These are phyloP conservation scores for Lasioglossum villosulum DNA, from an alignment of 2,888 invertebrate species.

Conservation along the genomic window DNA sequence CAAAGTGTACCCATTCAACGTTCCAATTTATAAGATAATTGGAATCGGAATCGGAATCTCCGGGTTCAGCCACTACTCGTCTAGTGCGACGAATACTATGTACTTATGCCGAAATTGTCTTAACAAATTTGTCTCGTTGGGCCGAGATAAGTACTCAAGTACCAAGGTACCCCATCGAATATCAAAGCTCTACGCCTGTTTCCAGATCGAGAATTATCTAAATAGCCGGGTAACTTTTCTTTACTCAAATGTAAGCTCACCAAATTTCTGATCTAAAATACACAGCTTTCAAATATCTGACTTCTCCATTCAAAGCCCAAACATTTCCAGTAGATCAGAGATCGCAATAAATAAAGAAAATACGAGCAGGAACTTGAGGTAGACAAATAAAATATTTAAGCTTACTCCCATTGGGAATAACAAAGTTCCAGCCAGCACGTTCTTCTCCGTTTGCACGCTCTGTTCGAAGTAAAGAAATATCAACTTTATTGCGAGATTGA, in stretches of 20 bases:
- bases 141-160: neutral
- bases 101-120: neutral
- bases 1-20: neutral
- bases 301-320: neutral
- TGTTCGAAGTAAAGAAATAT: constrained; percentile 1
- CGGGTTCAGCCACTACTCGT: neutral
- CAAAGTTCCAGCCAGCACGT: neutral
- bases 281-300: neutral
- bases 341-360: neutral
- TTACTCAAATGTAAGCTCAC: neutral
- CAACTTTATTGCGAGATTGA: neutral
- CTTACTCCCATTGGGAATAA: too few species aligned
- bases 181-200: neutral
- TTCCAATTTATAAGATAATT: neutral
- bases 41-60: neutral
- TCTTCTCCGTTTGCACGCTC: neutral
- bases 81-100: too few species aligned
- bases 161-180: neutral
- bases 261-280: neutral
- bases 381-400: neutral
- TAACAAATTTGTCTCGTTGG: too few species aligned
- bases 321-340: neutral
- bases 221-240: neutral
- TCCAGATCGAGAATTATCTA: neutral
- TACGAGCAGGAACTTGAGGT: neutral